A percentile compares a stretch with the other conserved stretches of the same genome.
Conservation (phyloP, 2,113 vertebrate species). For the Brachyhypopomus occidentalis region DNA sequence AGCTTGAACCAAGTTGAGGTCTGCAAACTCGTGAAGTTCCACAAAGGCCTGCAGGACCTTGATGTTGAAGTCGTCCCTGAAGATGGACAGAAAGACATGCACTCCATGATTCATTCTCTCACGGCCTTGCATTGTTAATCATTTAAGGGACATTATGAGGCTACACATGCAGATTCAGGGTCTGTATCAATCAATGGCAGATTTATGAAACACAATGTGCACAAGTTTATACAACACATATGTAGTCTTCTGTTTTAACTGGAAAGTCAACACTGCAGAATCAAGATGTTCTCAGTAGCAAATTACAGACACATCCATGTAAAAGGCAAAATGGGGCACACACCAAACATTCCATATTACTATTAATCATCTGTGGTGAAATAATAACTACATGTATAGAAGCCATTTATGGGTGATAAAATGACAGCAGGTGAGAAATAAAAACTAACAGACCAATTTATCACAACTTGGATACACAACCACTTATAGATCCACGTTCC, state of each 20-base stretch:
- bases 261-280: no score
- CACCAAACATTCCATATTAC: background rate
- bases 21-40: constrained; percentile 97
- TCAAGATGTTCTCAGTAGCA: no score
- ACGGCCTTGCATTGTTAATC: background rate
- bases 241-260: no score
- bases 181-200: background rate
- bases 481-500: no score
- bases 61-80: constrained; percentile 97
- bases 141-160: background rate
- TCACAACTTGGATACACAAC: constrained; percentile 26
- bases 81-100: constrained; percentile 48
- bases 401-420: constrained; percentile 1
- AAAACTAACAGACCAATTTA: constrained; percentile 2
- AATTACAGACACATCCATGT: no score
- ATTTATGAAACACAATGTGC: background rate
- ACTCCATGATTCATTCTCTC: background rate
- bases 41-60: constrained; percentile 97
- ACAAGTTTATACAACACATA: no score
- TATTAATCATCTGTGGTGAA: background rate
- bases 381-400: background rate
- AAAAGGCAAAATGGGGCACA: background rate
- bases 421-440: background rate
- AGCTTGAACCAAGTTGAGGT: constrained; percentile 97
- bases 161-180: background rate